These are phyloP conservation scores for Oncorhynchus keta DNA, from an alignment of 2,113 vertebrate species.

Conservation along the genomic window DNA sequence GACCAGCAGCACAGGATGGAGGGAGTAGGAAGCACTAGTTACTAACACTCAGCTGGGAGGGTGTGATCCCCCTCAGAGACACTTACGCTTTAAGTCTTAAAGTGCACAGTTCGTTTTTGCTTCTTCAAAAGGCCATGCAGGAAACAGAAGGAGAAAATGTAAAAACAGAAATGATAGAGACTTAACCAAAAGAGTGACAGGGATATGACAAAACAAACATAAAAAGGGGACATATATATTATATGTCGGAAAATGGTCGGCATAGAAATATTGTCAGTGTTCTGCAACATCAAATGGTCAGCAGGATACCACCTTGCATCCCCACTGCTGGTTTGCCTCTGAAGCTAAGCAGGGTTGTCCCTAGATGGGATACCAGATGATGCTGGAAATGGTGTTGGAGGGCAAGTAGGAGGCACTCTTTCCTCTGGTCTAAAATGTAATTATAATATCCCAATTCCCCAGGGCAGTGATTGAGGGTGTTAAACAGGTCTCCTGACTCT, in stretches of 20 bases:
- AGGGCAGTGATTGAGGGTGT: too few relatives aligned
- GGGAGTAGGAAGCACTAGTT: background rate
- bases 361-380: too few relatives aligned
- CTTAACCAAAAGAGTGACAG: conserved; percentile 15
- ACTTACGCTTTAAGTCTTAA: conserved; percentile 78
- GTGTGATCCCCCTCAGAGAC: conserved; percentile 19
- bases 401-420: too few relatives aligned
- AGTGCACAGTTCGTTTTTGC: conserved; percentile 75
- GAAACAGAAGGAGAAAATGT: conserved; percentile 47
- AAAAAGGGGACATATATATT: too few relatives aligned
- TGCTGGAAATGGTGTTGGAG: too few relatives aligned
- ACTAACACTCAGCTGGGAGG: conserved; percentile 5
- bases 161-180: conserved; percentile 49
- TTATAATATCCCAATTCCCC: too few relatives aligned
- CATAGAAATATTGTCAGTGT: conserved; percentile 2
- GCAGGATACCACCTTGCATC: too few relatives aligned
- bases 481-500: too few relatives aligned
- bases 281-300: background rate
- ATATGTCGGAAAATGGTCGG: conserved; percentile 6
- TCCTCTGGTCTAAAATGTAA: too few relatives aligned
- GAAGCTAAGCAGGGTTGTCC: too few relatives aligned
- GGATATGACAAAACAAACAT: background rate
- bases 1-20: background rate
- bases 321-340: too few relatives aligned
- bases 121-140: conserved; percentile 72